Percentiles rank a stretch among this genome's conserved stretches.
These are phyloP conservation scores for Cordilura impudica DNA, from an alignment of 2,888 invertebrate species.

Conservation along the genomic window DNA sequence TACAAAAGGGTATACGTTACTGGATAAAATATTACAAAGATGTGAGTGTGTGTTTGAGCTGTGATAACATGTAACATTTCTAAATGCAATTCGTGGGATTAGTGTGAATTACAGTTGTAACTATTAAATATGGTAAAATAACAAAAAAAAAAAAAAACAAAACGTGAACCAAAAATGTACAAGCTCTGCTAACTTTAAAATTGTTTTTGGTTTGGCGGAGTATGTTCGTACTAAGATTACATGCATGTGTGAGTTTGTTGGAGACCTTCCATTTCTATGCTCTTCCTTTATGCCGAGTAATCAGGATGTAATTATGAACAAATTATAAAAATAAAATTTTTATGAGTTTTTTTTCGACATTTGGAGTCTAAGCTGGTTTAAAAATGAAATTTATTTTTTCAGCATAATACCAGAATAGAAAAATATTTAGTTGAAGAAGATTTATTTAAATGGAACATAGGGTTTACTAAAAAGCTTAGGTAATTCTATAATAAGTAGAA, in stretches of 20 bases:
- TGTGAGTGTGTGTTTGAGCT: conserved; percentile 1
- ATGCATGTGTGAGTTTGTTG: background rate
- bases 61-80: conserved; percentile 35
- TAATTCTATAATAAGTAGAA: too few species aligned
- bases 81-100: conserved; percentile 46
- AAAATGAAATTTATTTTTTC: background rate
- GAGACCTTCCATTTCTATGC: background rate
- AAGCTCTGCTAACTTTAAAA: background rate
- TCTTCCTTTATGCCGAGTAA: conserved; percentile 1
- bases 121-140: conserved; percentile 21
- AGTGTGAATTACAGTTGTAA: conserved; percentile 51
- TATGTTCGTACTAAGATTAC: background rate
- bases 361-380: conserved; percentile 30
- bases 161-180: background rate
- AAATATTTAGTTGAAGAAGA: conserved; percentile 25
- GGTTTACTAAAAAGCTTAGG: too few species aligned
- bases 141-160: background rate
- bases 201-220: background rate
- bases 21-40: background rate
- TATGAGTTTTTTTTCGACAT: background rate
- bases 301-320: conserved; percentile 45
- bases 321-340: conserved; percentile 12
- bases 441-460: conserved; percentile 1
- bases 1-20: background rate
- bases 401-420: background rate